Conservation (phyloP, 2,797 vertebrate genomes). For the Thaleichthys pacificus region DNA sequence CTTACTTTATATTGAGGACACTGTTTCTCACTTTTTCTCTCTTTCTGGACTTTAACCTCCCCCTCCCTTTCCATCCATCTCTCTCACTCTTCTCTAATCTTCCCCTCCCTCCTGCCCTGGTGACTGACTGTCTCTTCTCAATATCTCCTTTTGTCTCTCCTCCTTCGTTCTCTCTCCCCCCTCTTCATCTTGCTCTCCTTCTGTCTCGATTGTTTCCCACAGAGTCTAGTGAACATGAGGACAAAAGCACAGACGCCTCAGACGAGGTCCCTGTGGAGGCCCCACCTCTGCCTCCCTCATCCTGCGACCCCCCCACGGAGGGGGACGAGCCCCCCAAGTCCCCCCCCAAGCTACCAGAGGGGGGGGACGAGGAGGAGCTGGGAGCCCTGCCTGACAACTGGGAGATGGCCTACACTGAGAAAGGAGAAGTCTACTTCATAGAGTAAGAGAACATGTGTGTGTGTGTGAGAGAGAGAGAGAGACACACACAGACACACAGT, state of each 20-base stretch:
- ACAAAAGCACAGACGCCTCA: slow-evolving; percentile 91
- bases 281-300: slow-evolving; percentile 81
- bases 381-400: slow-evolving; percentile 96
- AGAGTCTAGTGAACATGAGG: slow-evolving; percentile 99
- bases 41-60: not conserved
- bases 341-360: slow-evolving; percentile 59
- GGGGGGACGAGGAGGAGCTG: slow-evolving; percentile 85
- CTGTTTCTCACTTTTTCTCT: too few species aligned
- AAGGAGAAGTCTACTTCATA: slow-evolving; percentile 99
- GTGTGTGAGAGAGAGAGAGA: slow-evolving; percentile 15
- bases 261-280: slow-evolving; percentile 83
- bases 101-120: not conserved
- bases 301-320: slow-evolving; percentile 81
- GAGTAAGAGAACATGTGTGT: slow-evolving; percentile 74
- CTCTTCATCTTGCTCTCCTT: not conserved
- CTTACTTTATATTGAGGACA: too few species aligned
- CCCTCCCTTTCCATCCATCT: too few species aligned
- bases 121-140: too few species aligned
- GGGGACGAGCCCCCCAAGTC: slow-evolving; percentile 84
- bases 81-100: too few species aligned
- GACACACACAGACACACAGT: slow-evolving; percentile 63
- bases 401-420: slow-evolving; percentile 99
- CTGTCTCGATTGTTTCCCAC: slow-evolving; percentile 30
- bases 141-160: not conserved
- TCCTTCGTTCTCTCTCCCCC: not conserved